phyloP scores from a whole-genome alignment of 2,888 invertebrate species.

The Spialia ferax region DNA sequence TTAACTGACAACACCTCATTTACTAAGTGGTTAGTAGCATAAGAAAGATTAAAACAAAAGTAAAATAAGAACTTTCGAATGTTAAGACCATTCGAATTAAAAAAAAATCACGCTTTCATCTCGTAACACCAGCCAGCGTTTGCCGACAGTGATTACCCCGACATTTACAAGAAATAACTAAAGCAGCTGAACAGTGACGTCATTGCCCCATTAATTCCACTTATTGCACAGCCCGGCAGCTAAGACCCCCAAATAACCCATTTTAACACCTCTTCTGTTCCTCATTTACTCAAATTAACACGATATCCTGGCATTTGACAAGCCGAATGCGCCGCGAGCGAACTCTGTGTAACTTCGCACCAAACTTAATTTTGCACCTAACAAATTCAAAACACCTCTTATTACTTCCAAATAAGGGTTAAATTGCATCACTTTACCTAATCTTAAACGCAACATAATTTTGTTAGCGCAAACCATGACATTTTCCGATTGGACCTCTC shows the following conservation, averaged over 20 bases:
- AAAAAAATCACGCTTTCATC: background rate
- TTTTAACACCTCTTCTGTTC: slow-evolving; percentile 53
- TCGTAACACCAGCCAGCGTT: slow-evolving; percentile 7
- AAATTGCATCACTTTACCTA: slow-evolving; percentile 22
- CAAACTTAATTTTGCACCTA: slow-evolving; percentile 24
- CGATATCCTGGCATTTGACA: slow-evolving; percentile 49
- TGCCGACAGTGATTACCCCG: slow-evolving; percentile 6
- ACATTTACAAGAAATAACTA: slow-evolving; percentile 18
- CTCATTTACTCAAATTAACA: slow-evolving; percentile 54
- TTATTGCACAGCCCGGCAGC: slow-evolving; percentile 24
- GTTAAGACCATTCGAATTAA: background rate
- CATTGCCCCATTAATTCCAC: slow-evolving; percentile 25
- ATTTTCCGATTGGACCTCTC: slow-evolving; percentile 43
- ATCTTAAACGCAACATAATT: slow-evolving; percentile 23
- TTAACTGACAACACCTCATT: too few species aligned
- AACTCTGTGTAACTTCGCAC: slow-evolving; percentile 36
- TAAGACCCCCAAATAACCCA: slow-evolving; percentile 46
- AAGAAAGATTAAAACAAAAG: background rate
- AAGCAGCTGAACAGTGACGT: slow-evolving; percentile 28
- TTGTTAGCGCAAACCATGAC: slow-evolving; percentile 41
- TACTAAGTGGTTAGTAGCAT: too few species aligned
- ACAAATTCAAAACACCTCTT: slow-evolving; percentile 2
- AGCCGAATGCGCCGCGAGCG: slow-evolving; percentile 42
- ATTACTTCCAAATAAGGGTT: slow-evolving; percentile 21
- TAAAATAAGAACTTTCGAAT: background rate